These are phyloP conservation scores for Nebria brevicollis DNA, from an alignment of 2,888 invertebrate genomes.

Conservation along the genomic window DNA sequence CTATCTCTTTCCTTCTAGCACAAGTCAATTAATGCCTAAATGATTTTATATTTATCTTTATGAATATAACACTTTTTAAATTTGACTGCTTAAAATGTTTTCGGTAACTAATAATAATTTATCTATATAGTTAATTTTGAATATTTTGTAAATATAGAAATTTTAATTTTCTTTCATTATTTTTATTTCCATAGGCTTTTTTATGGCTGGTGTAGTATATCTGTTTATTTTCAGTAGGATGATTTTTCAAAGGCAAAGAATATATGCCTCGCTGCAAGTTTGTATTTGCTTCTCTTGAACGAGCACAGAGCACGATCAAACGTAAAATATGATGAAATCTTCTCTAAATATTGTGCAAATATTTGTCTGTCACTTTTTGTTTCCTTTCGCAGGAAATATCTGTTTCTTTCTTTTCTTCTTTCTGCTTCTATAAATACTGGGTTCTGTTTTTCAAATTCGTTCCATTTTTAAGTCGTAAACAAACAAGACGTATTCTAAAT, in stretches of 20 bases:
- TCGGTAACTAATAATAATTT: too few relatives aligned
- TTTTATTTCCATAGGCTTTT: too few relatives aligned
- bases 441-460: conserved; percentile 23
- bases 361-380: conserved; percentile 41
- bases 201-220: background rate
- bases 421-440: background rate
- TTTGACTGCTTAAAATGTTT: too few relatives aligned
- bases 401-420: background rate
- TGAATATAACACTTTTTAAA: too few relatives aligned
- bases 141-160: too few relatives aligned
- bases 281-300: background rate
- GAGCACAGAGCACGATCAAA: conserved; percentile 26
- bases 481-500: conserved; percentile 22
- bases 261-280: background rate
- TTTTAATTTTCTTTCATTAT: too few relatives aligned
- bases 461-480: conserved; percentile 17
- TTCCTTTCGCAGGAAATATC: conserved; percentile 24
- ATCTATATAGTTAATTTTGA: too few relatives aligned
- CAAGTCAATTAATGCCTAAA: background rate
- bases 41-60: too few relatives aligned
- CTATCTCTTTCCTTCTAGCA: background rate
- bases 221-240: background rate
- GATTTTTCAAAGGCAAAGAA: background rate
- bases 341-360: conserved; percentile 38
- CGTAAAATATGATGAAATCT: conserved; percentile 38